Conservation (phyloP, 2,888 invertebrate genomes). For the Euzophera pinguis region DNA sequence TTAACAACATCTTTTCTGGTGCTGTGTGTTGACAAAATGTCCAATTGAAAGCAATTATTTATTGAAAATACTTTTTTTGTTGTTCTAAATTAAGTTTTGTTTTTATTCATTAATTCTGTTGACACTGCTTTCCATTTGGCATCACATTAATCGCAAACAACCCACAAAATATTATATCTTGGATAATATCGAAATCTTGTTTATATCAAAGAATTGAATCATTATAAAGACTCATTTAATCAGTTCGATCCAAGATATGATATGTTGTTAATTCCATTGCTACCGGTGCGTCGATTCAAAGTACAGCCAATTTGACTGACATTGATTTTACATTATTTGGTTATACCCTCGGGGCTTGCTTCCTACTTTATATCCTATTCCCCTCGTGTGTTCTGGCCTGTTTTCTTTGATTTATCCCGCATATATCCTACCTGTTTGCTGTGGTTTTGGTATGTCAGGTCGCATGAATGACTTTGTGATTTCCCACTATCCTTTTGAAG, state of each 20-base stretch:
- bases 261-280: constrained; percentile 21
- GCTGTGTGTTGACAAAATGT: constrained; percentile 29
- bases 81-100: not conserved
- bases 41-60: constrained; percentile 30
- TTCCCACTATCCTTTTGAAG: constrained; percentile 16
- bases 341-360: constrained; percentile 61
- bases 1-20: constrained; percentile 21
- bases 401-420: constrained; percentile 49
- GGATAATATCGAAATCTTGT: constrained; percentile 19
- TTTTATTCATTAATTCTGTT: not conserved
- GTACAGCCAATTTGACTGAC: constrained; percentile 70
- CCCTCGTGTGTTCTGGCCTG: constrained; percentile 34
- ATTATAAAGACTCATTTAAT: not conserved
- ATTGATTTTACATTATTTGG: constrained; percentile 42
- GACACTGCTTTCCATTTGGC: constrained; percentile 33
- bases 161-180: constrained; percentile 29
- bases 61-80: not conserved
- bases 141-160: constrained; percentile 41
- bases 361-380: constrained; percentile 38
- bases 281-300: constrained; percentile 34
- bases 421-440: constrained; percentile 44
- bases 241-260: constrained; percentile 27
- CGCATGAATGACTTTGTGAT: constrained; percentile 33
- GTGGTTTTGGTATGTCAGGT: constrained; percentile 39
- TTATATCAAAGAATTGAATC: not conserved